Base-by-base conservation (phyloP, 2,797 vertebrate genomes). In the Pseudomugil gertrudae region DNA sequence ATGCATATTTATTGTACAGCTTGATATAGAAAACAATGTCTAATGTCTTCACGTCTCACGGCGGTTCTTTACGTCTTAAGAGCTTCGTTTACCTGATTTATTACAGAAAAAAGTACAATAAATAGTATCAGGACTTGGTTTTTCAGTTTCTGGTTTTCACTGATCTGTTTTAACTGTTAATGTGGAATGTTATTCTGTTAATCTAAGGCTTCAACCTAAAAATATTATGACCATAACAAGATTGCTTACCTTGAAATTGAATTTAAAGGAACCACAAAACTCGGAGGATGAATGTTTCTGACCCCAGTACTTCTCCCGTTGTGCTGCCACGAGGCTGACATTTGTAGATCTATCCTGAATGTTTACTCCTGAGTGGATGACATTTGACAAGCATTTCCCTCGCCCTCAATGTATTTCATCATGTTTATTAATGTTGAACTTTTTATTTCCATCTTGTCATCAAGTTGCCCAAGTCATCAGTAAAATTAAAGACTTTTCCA, bases 311-410 rank as follows among this genome's bases (percentile, higher is more conserved):
- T 51, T 59, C 36, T 58, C 38, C 19, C 43, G 26, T 51, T 32
- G 23, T 57, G 30, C 51, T 30, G 27, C 24, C 19, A 48, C n/a
- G 6, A 54, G 21, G 21, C 13, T 64, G 56, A 26, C 66, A 64
- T 69, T 59, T 69, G 47, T 53, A 29, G 38, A 57, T 30, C 53
- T 29, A 24, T 27, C 2, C 47, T 5, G 45, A 52, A 45, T 52
- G 54, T 26, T 30, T 26, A 3, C 36, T 33, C 43, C 27, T 61
- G 24, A 15, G 33, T 3, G 17, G 17, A 35, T 47, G 38, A 27
- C 51, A 69, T 69, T 69, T 60, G 29, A 17, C 3, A 59, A 14
- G 17, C 47, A 40, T 59, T 45, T 24, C 26, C 19, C n/a, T 24
- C 26, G 5, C 30, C n/a, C 19, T 9, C 47, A 36, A 13, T 10